Conservation (phyloP, 2,113 vertebrate genomes). For the Atlantisia rogersi region DNA sequence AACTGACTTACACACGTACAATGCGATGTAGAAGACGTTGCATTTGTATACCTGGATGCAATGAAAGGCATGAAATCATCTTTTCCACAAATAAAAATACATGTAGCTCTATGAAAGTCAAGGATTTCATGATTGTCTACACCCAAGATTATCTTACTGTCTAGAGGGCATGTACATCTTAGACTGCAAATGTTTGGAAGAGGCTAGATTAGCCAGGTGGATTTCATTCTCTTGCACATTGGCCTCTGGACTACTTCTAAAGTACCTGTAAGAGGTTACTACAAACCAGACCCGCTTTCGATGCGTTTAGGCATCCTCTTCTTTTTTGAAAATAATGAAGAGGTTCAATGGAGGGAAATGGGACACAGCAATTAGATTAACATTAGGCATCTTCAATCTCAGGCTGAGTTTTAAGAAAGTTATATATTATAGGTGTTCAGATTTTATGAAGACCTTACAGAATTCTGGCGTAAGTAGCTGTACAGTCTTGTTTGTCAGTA, state of each 20-base stretch:
- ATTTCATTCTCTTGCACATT: neutral
- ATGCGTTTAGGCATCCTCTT: neutral
- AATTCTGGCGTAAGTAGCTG: neutral
- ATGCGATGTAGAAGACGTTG: neutral
- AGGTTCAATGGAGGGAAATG: neutral
- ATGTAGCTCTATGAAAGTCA: neutral
- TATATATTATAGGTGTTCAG: neutral
- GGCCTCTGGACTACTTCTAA: neutral
- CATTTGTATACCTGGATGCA: neutral
- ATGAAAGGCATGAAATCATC: neutral
- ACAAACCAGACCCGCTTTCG: neutral
- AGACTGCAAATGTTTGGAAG: neutral
- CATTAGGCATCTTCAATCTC: neutral
- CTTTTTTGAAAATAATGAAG: neutral
- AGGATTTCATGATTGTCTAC: neutral
- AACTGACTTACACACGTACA: neutral
- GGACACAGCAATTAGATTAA: neutral
- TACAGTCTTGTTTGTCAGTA: neutral
- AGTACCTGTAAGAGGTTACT: neutral
- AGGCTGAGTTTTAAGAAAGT: neutral
- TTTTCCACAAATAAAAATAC: neutral
- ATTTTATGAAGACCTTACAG: neutral
- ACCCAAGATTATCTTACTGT: neutral
- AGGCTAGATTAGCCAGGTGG: neutral
- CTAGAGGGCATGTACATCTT: neutral